Evolutionary conservation across 2,888 invertebrate species (phyloP).

Genomic region (Drosophila dives): DNA sequence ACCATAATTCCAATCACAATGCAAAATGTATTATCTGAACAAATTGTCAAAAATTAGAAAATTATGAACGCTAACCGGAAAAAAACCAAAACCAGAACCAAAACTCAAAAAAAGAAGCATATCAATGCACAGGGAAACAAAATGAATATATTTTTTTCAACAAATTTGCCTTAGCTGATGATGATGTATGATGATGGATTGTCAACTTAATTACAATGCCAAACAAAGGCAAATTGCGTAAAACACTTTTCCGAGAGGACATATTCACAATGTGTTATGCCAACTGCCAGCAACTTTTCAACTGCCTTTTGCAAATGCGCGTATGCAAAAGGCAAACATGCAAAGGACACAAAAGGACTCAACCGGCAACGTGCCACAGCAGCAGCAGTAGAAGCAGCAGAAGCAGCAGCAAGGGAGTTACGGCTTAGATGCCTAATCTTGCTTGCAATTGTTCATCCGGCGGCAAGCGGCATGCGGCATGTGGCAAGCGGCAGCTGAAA

Average conservation of each 20-base stretch:
- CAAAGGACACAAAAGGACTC: conserved; percentile 61
- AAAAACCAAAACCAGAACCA: conserved; percentile 4
- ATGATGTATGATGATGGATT: conserved; percentile 84
- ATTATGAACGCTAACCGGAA: conserved; percentile 11
- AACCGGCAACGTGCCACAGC: conserved; percentile 41
- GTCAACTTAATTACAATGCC: conserved; percentile 82
- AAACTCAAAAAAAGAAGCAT: conserved; percentile 18
- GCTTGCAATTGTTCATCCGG: conserved; percentile 64
- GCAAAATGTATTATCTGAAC: conserved; percentile 20
- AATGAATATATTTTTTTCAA: conserved; percentile 8
- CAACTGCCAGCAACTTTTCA: conserved; percentile 42
- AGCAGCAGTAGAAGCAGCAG: conserved; percentile 22
- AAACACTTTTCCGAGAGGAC: conserved; percentile 51
- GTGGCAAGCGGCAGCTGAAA: conserved; percentile 17
- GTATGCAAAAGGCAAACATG: conserved; percentile 54
- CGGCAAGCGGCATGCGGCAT: conserved; percentile 10
- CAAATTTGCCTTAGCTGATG: conserved; percentile 39
- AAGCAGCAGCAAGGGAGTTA: conserved; percentile 42
- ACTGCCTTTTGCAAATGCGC: conserved; percentile 41
- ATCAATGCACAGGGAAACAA: conserved; percentile 26
- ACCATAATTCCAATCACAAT: conserved; percentile 3
- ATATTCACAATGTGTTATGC: conserved; percentile 43
- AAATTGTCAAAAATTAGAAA: conserved; percentile 48
- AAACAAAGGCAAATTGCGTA: conserved; percentile 75
- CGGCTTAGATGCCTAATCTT: conserved; percentile 74